These are phyloP conservation scores for Micromussa lordhowensis DNA, from an alignment of 92 coral and sea anemone species.

Conservation along the genomic window DNA sequence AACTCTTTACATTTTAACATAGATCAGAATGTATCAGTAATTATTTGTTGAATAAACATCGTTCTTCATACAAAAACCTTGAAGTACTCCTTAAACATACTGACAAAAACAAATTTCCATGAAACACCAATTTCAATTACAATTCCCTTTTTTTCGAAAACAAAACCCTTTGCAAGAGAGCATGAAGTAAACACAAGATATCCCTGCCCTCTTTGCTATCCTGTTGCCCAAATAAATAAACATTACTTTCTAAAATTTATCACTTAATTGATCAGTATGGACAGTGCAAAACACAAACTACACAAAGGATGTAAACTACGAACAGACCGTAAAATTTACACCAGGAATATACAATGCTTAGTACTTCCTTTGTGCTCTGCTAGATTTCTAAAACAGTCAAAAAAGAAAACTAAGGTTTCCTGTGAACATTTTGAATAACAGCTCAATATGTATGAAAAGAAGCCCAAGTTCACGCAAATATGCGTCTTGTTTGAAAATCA, in stretches of 20 bases:
- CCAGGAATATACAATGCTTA: no score
- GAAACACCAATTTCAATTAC: constrained; percentile 4
- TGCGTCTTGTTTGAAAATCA: no score
- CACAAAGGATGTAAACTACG: no score
- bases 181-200: constrained; percentile 36
- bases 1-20: constrained; percentile 7
- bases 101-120: constrained; percentile 34
- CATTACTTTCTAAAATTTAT: not conserved
- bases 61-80: constrained; percentile 27
- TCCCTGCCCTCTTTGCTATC: constrained; percentile 38
- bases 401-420: no score
- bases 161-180: constrained; percentile 19
- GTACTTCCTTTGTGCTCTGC: no score
- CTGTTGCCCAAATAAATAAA: constrained; percentile 6
- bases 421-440: no score
- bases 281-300: no score
- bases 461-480: no score
- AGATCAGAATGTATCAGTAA: constrained; percentile 27
- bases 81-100: constrained; percentile 29
- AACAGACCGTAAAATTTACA: no score
- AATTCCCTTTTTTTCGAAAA: not conserved
- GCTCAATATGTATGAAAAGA: no score
- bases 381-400: no score
- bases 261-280: no score
- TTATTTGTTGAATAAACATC: constrained; percentile 30